Conservation (phyloP, 2,888 invertebrate genomes). For the Plebejus argus region DNA sequence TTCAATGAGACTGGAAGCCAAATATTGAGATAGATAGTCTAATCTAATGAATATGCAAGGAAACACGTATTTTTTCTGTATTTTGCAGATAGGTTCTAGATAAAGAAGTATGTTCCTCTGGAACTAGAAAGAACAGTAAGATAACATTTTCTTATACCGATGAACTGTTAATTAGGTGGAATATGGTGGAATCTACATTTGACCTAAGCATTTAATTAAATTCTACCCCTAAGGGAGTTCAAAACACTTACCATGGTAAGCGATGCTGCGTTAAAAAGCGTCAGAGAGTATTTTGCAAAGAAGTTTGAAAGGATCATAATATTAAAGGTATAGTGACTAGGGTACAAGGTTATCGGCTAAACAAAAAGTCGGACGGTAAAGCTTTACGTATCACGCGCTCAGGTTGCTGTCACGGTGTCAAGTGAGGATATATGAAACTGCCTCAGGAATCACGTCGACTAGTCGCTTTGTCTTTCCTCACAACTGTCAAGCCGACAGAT, state of each 20-base stretch:
- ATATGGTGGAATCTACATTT: too few species aligned
- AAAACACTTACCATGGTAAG: too few species aligned
- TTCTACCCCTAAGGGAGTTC: too few species aligned
- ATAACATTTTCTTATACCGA: too few species aligned
- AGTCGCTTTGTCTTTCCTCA: conserved; percentile 36
- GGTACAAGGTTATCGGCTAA: background rate
- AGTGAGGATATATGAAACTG: conserved; percentile 20
- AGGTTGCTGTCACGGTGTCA: conserved; percentile 21
- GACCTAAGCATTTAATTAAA: too few species aligned
- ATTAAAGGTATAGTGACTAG: background rate
- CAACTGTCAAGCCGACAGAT: conserved; percentile 39
- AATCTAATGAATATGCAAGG: background rate
- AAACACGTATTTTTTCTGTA: background rate
- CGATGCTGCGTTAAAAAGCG: background rate
- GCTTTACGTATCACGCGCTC: conserved; percentile 7
- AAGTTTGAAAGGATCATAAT: background rate
- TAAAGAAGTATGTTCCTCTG: too few species aligned
- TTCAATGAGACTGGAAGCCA: conserved; percentile 2
- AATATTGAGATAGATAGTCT: background rate
- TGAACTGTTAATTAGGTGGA: too few species aligned
- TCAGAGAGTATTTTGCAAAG: background rate
- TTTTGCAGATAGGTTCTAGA: background rate
- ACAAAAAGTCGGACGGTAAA: conserved; percentile 5
- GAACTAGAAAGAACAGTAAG: too few species aligned
- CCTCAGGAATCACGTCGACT: conserved; percentile 36